Evolutionary conservation across 2,888 invertebrate genomes (phyloP).

Genomic region (Cheilosia variabilis): DNA sequence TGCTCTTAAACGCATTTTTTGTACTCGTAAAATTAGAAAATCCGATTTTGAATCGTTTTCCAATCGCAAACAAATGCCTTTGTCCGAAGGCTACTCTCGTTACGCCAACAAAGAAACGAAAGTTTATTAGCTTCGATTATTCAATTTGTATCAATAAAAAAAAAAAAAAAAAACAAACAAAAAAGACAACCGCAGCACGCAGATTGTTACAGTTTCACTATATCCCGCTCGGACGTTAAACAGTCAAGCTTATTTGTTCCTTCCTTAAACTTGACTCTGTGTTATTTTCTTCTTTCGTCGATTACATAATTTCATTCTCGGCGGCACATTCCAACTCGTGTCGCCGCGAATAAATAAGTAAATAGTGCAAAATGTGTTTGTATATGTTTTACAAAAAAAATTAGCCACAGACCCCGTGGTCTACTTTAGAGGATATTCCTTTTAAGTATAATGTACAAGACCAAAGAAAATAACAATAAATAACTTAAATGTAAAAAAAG

Average conservation of each 20-base stretch:
- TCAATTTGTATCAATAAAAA: background rate
- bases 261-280: background rate
- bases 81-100: no score
- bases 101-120: background rate
- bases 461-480: background rate
- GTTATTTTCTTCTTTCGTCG: background rate
- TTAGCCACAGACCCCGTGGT: slow-evolving; percentile 11
- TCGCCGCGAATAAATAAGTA: background rate
- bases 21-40: no score
- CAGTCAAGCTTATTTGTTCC: background rate
- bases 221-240: background rate
- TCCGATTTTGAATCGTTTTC: no score
- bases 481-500: background rate
- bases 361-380: background rate
- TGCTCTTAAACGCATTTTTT: no score
- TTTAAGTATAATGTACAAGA: background rate
- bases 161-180: no score
- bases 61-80: no score
- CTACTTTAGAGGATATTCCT: slow-evolving; percentile 14
- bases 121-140: background rate
- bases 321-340: background rate
- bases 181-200: no score
- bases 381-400: background rate
- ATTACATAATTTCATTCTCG: slow-evolving; percentile 11
- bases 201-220: background rate